Conservation (phyloP, 30 jellyfish, hydroid and myxozoan species). For the Hydractinia symbiolongicarpus region DNA sequence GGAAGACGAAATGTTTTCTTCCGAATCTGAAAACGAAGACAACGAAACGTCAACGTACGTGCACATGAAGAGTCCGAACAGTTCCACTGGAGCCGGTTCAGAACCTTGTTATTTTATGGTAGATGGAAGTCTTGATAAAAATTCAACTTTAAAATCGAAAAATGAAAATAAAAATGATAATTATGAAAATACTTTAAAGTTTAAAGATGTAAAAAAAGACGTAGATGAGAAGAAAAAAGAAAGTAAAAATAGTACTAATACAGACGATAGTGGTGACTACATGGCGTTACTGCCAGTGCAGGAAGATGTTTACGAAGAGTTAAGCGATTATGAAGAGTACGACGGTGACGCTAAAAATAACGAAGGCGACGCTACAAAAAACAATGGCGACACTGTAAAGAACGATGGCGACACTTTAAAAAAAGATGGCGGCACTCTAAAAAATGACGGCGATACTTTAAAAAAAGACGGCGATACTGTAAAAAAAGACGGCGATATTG, state of each 20-base stretch:
- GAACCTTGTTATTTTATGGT: not conserved
- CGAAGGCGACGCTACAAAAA: not conserved
- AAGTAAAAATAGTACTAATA: not conserved
- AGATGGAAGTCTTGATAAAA: not conserved
- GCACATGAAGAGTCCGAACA: not conserved
- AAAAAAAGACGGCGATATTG: not conserved
- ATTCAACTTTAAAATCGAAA: not conserved
- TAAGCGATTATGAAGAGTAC: not conserved
- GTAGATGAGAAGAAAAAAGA: not conserved
- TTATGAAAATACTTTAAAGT: not conserved
- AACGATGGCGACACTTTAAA: not conserved
- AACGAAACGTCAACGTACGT: not conserved
- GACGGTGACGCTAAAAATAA: not conserved
- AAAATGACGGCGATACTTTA: not conserved
- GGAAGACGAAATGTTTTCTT: conserved; percentile 53
- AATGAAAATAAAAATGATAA: conserved; percentile 4
- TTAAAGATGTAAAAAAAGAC: not conserved
- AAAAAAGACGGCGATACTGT: not conserved
- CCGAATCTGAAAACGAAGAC: conserved; percentile 34
- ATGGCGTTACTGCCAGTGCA: not conserved
- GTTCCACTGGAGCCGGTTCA: not conserved
- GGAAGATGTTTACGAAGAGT: not conserved
- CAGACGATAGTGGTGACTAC: not conserved
- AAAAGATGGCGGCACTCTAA: not conserved
- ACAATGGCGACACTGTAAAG: not conserved